Conservation (phyloP, 2,113 vertebrate genomes). For the Pyrgilauda ruficollis region DNA sequence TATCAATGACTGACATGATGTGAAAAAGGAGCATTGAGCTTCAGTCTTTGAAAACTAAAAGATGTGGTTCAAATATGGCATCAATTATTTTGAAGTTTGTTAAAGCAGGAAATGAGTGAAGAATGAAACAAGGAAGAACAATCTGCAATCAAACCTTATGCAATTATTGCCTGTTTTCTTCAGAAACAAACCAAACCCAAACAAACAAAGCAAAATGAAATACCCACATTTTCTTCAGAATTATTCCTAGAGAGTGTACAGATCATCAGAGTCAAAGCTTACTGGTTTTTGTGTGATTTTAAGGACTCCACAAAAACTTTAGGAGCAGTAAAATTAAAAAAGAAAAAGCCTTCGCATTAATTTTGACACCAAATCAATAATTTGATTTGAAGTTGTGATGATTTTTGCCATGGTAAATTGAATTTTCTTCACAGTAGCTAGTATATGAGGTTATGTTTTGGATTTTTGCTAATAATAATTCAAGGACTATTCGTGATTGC, state of each 20-base stretch:
- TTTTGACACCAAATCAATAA: background rate
- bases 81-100: background rate
- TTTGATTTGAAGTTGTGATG: background rate
- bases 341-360: background rate
- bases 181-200: background rate
- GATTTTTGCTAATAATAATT: background rate
- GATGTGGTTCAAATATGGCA: background rate
- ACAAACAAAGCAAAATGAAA: background rate
- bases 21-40: background rate
- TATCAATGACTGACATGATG: background rate
- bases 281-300: background rate
- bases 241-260: background rate
- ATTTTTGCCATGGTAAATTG: background rate
- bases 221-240: background rate
- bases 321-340: accelerated
- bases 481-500: accelerated
- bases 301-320: background rate
- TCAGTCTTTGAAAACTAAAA: background rate
- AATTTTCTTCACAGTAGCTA: background rate
- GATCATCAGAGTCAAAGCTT: background rate
- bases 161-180: background rate
- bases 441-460: background rate
- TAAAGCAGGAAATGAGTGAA: background rate
- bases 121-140: background rate
- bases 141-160: background rate